A percentile compares a stretch with the other conserved stretches of the same genome.
Conservation (phyloP, 1,140 invertebrate genomes). For the Littorina saxatilis region DNA sequence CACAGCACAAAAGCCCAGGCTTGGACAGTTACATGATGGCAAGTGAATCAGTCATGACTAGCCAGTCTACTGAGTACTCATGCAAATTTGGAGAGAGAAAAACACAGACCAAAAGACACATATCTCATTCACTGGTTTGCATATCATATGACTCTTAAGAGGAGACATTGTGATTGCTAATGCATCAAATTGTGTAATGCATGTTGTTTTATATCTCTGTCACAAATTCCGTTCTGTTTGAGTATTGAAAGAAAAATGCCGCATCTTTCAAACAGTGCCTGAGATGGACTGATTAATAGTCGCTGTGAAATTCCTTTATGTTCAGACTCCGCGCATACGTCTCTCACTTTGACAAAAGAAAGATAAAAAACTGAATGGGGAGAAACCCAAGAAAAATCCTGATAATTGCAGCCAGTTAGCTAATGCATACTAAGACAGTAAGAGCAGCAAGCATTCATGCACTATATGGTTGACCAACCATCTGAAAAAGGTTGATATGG, state of each 20-base stretch:
- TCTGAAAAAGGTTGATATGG: conserved; percentile 3
- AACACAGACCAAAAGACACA: neutral
- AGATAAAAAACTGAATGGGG: neutral
- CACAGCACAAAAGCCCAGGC: neutral
- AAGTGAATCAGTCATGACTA: conserved; percentile 16
- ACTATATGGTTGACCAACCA: neutral
- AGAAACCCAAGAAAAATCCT: neutral
- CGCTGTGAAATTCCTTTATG: neutral
- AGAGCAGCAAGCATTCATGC: too few species aligned
- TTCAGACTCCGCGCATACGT: neutral
- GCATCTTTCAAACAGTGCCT: neutral
- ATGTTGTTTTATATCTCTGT: neutral
- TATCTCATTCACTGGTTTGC: neutral
- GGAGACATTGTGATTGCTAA: neutral
- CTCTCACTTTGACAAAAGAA: neutral
- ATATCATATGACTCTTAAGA: neutral
- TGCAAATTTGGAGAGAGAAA: neutral
- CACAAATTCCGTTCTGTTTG: neutral
- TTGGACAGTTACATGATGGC: neutral
- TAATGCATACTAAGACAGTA: neutral
- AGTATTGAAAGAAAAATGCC: conserved; percentile 8
- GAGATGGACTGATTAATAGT: neutral
- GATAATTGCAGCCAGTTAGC: neutral
- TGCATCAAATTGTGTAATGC: neutral
- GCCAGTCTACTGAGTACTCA: neutral